Conservation (phyloP, 2,888 invertebrate species). For the Stegana nigrithorax region DNA sequence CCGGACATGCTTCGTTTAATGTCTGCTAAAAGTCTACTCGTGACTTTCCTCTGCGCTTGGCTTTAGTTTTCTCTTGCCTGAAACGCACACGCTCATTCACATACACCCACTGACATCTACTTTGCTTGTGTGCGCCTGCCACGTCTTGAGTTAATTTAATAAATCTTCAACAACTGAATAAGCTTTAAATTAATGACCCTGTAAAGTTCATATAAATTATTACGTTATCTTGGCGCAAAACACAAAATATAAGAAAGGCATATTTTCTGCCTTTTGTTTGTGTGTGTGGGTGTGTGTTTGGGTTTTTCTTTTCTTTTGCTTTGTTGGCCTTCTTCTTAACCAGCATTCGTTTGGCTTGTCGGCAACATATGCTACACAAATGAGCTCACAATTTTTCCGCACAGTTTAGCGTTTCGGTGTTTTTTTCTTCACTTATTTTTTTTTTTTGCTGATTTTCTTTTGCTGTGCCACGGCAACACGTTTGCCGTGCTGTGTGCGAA, state of each 20-base stretch:
- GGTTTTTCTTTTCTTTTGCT: neutral
- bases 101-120: neutral
- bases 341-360: constrained; percentile 34
- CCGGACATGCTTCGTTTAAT: neutral
- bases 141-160: constrained; percentile 66
- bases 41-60: neutral
- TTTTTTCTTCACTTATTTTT: constrained; percentile 15
- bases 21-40: neutral
- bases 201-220: constrained; percentile 64
- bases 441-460: constrained; percentile 37
- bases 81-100: neutral
- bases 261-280: constrained; percentile 19
- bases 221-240: constrained; percentile 48
- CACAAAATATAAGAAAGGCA: constrained; percentile 17
- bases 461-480: neutral
- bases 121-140: constrained; percentile 35
- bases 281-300: neutral
- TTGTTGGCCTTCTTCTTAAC: constrained; percentile 25
- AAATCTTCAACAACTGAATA: constrained; percentile 67
- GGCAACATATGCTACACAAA: constrained; percentile 46
- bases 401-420: too few species aligned
- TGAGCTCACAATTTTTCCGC: constrained; percentile 55
- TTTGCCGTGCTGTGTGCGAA: constrained; percentile 18
- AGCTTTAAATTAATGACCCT: constrained; percentile 66
- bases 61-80: neutral